Conservation (phyloP, 1,140 invertebrate species). For the Phocides pigmalion region DNA sequence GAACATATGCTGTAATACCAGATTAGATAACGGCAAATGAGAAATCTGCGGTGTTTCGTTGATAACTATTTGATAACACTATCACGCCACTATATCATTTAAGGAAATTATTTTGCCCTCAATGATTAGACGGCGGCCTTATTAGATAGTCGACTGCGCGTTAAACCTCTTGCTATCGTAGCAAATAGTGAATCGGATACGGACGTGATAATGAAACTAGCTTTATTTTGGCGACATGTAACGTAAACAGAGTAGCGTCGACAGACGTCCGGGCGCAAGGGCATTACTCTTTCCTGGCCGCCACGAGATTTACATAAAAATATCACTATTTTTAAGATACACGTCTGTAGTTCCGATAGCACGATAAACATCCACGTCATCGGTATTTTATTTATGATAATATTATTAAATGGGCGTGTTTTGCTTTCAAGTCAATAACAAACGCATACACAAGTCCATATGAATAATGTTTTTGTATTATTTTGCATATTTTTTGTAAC, state of each 20-base stretch:
- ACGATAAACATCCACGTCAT: constrained; percentile 23
- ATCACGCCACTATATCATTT: constrained; percentile 48
- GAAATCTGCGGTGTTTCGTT: constrained; percentile 24
- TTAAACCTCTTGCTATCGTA: constrained; percentile 31
- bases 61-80: constrained; percentile 32
- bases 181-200: constrained; percentile 27
- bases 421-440: constrained; percentile 3
- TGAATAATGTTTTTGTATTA: background rate
- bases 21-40: constrained; percentile 41
- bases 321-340: constrained; percentile 25
- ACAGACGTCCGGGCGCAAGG: constrained; percentile 58
- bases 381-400: background rate
- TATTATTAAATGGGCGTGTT: constrained; percentile 12
- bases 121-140: constrained; percentile 50
- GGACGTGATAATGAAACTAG: constrained; percentile 34
- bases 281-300: constrained; percentile 54
- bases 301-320: constrained; percentile 29
- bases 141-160: constrained; percentile 41
- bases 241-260: constrained; percentile 51
- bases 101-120: constrained; percentile 50
- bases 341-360: constrained; percentile 9
- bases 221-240: constrained; percentile 53
- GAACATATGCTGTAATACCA: constrained; percentile 35
- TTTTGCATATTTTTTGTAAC: background rate
- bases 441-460: background rate